Conservation (phyloP, 1,140 invertebrate genomes). For the Bombus polaris region DNA sequence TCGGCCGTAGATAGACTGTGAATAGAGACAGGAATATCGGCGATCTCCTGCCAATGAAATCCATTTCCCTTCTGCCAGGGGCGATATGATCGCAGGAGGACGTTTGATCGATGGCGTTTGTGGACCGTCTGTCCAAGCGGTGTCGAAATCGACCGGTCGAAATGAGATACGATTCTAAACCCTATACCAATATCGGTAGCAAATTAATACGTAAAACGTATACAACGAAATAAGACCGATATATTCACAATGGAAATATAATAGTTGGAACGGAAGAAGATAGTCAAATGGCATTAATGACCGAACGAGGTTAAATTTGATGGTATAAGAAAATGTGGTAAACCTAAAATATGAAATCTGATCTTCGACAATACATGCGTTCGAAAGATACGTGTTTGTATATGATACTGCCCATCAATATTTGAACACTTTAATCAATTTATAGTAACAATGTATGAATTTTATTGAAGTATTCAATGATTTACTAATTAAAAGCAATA, state of each 20-base stretch:
- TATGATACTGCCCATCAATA: too few species aligned
- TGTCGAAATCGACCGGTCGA: not conserved
- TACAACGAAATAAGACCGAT: not conserved
- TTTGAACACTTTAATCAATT: not conserved
- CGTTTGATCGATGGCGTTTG: slow-evolving; percentile 20
- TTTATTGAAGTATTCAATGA: too few species aligned
- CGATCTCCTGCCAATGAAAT: slow-evolving; percentile 38
- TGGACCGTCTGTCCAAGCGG: not conserved
- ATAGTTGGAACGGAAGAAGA: not conserved
- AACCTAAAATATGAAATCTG: not conserved
- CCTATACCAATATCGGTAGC: too few species aligned
- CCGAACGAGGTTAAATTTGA: not conserved
- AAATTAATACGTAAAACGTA: not conserved
- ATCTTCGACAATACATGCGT: not conserved
- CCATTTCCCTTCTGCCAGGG: slow-evolving; percentile 39
- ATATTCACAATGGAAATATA: not conserved
- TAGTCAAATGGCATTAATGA: not conserved
- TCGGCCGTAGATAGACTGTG: not conserved
- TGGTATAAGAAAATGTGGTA: too few species aligned
- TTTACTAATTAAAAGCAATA: too few species aligned
- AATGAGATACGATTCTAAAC: not conserved
- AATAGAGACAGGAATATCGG: slow-evolving; percentile 14
- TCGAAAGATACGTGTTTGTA: not conserved
- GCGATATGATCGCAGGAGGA: slow-evolving; percentile 1
- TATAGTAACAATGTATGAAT: too few species aligned